Conservation (phyloP, 2,113 vertebrate genomes). For the Campylorhamphus procurvoides region DNA sequence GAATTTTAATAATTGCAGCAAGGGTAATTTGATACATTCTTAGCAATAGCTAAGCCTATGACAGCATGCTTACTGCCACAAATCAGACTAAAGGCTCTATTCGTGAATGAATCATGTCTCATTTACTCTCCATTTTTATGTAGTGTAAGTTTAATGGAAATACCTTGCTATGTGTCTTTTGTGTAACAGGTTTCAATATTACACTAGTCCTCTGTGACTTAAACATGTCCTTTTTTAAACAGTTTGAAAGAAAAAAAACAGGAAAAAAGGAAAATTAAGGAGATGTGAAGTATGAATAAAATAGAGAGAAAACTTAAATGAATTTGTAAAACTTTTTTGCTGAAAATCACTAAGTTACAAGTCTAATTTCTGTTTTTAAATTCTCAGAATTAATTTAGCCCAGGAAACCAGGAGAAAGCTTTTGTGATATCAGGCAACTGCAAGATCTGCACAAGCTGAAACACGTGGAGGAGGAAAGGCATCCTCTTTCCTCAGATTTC, state of each 20-base stretch:
- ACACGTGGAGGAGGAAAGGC: neutral
- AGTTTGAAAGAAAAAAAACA: too few species aligned
- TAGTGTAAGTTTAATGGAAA: conserved; percentile 52
- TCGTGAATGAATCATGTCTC: conserved; percentile 56
- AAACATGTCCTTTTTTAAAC: neutral
- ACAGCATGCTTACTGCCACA: conserved; percentile 42
- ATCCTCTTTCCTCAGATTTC: neutral
- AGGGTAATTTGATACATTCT: conserved; percentile 66
- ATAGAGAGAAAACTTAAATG: neutral
- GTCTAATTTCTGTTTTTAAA: neutral
- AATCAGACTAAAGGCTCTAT: conserved; percentile 55
- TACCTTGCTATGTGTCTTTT: conserved; percentile 9
- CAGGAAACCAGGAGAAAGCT: neutral
- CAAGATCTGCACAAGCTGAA: neutral
- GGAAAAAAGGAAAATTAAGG: neutral
- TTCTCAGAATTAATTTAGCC: neutral
- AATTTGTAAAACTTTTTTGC: neutral
- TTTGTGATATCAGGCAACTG: neutral
- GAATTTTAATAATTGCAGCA: conserved; percentile 66
- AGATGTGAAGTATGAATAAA: neutral
- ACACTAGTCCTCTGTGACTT: neutral
- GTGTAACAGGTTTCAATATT: neutral
- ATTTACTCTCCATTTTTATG: conserved; percentile 42
- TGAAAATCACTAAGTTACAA: neutral
- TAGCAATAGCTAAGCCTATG: conserved; percentile 57